A percentile compares a stretch with the other conserved stretches of the same genome.
Evolutionary conservation across 2,888 invertebrate species (phyloP).

Genomic region (Ichneumoninae sp.): DNA sequence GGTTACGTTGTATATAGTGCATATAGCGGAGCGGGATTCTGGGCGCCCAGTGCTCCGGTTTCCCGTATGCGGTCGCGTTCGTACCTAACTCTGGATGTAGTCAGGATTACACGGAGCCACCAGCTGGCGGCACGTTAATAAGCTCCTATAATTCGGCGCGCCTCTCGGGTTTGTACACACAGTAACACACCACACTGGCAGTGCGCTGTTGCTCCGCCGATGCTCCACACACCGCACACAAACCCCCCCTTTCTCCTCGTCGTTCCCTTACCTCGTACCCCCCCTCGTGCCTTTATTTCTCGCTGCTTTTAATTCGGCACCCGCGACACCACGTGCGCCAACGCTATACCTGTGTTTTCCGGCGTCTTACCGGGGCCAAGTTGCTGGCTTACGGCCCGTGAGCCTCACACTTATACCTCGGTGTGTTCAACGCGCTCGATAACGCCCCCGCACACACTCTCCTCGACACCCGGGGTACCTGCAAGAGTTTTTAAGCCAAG

Average conservation of each 20-base stretch:
- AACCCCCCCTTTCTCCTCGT: conserved; percentile 30
- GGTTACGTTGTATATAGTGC: neutral
- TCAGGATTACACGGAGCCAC: conserved; percentile 72
- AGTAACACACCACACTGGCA: conserved; percentile 63
- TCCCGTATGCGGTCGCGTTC: conserved; percentile 64
- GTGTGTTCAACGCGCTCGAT: conserved; percentile 5
- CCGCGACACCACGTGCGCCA: conserved; percentile 14
- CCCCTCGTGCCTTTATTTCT: conserved; percentile 29
- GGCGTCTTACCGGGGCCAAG: conserved; percentile 64
- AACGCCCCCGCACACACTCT: neutral
- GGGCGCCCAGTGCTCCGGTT: conserved; percentile 38
- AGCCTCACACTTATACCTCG: conserved; percentile 29
- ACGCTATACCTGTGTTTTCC: conserved; percentile 35
- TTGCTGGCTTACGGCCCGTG: conserved; percentile 33
- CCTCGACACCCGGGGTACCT: neutral
- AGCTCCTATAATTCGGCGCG: conserved; percentile 74
- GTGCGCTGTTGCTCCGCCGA: conserved; percentile 19
- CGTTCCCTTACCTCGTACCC: neutral
- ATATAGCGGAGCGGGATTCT: neutral
- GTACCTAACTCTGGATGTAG: conserved; percentile 66
- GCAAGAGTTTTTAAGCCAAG: conserved; percentile 37
- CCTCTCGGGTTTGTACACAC: conserved; percentile 51
- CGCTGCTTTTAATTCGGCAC: conserved; percentile 50
- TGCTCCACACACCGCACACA: conserved; percentile 28
- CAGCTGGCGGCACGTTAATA: conserved; percentile 80